These are phyloP conservation scores for Limnephilus auricula DNA, from an alignment of 2,888 invertebrate genomes.

Conservation along the genomic window DNA sequence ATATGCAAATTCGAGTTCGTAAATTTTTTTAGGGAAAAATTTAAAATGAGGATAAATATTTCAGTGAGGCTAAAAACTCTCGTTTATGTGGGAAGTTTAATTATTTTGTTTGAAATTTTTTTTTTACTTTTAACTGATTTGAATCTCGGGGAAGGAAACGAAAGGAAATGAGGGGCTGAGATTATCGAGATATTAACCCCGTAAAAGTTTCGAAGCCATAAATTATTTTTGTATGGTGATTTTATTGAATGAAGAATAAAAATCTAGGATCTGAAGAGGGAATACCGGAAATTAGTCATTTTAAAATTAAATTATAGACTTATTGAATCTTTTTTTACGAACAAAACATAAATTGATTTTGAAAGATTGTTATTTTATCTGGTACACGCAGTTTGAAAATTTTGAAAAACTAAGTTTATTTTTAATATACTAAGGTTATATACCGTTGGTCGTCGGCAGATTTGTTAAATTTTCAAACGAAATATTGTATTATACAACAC, in stretches of 20 bases:
- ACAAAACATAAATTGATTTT: no score
- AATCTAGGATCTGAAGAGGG: background rate
- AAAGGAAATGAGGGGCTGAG: background rate
- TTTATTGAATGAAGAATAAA: background rate
- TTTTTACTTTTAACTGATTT: background rate
- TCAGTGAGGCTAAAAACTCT: background rate
- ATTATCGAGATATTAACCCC: background rate
- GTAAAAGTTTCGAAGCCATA: background rate
- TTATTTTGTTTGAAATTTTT: constrained; percentile 26
- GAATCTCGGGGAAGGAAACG: background rate
- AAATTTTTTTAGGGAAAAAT: background rate
- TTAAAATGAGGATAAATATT: constrained; percentile 9
- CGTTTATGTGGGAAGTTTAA: background rate
- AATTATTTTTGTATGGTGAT: background rate
- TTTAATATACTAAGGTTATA: no score
- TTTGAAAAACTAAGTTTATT: no score
- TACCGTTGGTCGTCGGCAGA: no score
- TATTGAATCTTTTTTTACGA: no score
- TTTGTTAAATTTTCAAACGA: no score
- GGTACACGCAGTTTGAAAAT: no score
- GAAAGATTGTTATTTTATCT: no score
- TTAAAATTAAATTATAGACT: no score
- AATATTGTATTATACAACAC: no score
- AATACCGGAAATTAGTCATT: no score
- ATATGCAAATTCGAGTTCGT: constrained; percentile 13